Evolutionary conservation across 2,797 vertebrate genomes (phyloP), one percentile per base, ranked within the genome.

Genomic region (Pangasius larnaudii): DNA sequence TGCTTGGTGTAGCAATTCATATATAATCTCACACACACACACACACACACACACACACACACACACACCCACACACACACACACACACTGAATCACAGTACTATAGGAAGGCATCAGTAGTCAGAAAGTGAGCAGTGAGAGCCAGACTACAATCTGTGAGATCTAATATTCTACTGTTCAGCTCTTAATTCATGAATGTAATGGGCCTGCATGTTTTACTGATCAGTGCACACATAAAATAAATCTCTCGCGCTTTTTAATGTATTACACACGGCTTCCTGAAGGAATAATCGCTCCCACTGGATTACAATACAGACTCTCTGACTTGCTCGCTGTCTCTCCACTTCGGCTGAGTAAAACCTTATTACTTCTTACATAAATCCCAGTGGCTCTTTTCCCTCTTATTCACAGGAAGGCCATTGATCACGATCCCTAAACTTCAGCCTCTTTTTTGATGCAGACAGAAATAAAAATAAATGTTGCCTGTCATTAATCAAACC

Each of bases 401-500:
- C 85, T 27, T 33, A 42, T 67, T 89, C 89, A 16, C 56, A 67
- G 83, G 42, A 79, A 80, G 77, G 81, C 59, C 71, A 88, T 67
- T 61, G 61, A 87, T 88, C 87, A 87, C 33, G 19, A 72, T 67
- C 78, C 67, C 61, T 67, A 22, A 71, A 58, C 72, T 51, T 86
- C 59, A 46, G 79, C 33, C 58, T 2, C n/a, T 59, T 82, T 80
- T 92, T 86, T 69, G 39, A 85, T 86, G 61, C 89, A 59, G 74
- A 79, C 75, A 63, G 59, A 87, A 88, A 86, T 90, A 88, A 92
- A 87, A 91, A 87, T 36, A 87, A 89, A 87, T 58, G 90, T 90
- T 7, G 89, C 51, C 77, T 90, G 86, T 93, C 91, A 94, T 95
- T 92, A 91, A 92, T 95, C 94, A 95, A 85, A 72, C 49, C 86